A percentile compares a stretch with the other conserved stretches of the same genome.
These are phyloP conservation scores for mouse (Mus musculus) DNA, from an alignment of 2,113 vertebrate genomes.

Conservation along the genomic window DNA sequence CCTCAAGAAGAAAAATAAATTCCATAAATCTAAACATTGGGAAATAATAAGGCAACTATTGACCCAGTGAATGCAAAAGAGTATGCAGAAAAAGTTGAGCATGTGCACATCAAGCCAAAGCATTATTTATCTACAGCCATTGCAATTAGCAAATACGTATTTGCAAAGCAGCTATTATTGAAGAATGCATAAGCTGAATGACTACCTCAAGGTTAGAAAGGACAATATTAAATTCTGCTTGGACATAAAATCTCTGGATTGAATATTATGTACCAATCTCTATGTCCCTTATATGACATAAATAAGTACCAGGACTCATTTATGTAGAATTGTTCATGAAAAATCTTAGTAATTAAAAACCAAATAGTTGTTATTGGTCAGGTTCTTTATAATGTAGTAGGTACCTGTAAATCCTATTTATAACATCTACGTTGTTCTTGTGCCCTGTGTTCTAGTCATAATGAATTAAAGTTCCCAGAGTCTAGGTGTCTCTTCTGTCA, in stretches of 20 bases:
- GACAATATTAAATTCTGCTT: constrained; percentile 57
- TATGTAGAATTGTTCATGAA: constrained; percentile 3
- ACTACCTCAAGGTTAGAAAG: constrained; percentile 61
- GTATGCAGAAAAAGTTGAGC: constrained; percentile 35
- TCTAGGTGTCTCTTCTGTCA: background rate
- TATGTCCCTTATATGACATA: background rate
- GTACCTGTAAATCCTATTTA: background rate
- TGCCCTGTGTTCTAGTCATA: background rate
- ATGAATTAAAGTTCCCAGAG: background rate
- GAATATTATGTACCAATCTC: constrained; percentile 20
- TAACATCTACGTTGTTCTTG: background rate
- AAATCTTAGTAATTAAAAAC: background rate
- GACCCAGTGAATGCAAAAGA: constrained; percentile 64
- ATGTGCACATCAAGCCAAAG: constrained; percentile 56
- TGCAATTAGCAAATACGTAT: constrained; percentile 65
- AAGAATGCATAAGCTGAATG: constrained; percentile 57
- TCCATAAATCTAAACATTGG: constrained; percentile 60
- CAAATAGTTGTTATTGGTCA: background rate
- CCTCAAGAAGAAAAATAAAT: constrained; percentile 62
- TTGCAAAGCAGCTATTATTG: constrained; percentile 65
- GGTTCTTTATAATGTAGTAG: background rate
- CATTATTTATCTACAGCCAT: constrained; percentile 65
- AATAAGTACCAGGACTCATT: background rate
- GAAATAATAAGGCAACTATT: constrained; percentile 70
- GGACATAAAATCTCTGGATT: constrained; percentile 62